phyloP scores from a whole-genome alignment of 2,797 vertebrate genomes.

The Arctocebus calabarensis region DNA sequence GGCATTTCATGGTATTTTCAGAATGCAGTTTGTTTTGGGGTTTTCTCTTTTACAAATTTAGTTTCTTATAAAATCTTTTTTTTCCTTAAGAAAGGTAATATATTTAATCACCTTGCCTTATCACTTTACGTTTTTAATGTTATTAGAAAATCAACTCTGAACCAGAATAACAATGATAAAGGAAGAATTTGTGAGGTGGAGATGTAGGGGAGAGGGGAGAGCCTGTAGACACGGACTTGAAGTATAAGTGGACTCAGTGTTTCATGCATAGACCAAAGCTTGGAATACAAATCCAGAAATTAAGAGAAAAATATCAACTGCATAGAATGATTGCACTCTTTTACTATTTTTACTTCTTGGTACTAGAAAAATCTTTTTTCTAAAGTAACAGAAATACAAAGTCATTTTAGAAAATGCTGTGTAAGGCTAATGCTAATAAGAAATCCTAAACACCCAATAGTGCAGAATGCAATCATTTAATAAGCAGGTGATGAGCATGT shows the following conservation, averaged over 20 bases:
- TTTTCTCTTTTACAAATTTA: constrained; percentile 56
- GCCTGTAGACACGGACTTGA: background rate
- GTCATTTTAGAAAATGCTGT: constrained; percentile 5
- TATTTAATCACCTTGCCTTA: constrained; percentile 5
- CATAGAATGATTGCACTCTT: background rate
- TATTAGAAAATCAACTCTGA: constrained; percentile 48
- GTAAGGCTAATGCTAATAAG: background rate
- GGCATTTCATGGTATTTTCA: constrained; percentile 84
- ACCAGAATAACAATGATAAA: background rate
- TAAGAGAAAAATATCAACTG: constrained; percentile 14
- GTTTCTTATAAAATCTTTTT: constrained; percentile 4
- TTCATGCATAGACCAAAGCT: background rate
- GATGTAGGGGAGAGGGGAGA: background rate
- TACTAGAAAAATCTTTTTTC: constrained; percentile 15
- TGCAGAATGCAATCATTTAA: background rate
- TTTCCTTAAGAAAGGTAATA: background rate
- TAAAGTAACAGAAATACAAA: constrained; percentile 34
- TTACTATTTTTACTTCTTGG: constrained; percentile 40
- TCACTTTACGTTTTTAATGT: constrained; percentile 32
- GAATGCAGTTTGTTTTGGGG: constrained; percentile 63
- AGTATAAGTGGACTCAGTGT: background rate
- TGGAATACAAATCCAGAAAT: background rate
- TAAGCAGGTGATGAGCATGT: background rate
- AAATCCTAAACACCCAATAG: background rate
- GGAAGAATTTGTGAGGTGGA: constrained; percentile 29